Percentiles rank a stretch among this genome's conserved stretches.
Conservation (phyloP, 2,888 invertebrate species). For the Sarcophaga rosellei region DNA sequence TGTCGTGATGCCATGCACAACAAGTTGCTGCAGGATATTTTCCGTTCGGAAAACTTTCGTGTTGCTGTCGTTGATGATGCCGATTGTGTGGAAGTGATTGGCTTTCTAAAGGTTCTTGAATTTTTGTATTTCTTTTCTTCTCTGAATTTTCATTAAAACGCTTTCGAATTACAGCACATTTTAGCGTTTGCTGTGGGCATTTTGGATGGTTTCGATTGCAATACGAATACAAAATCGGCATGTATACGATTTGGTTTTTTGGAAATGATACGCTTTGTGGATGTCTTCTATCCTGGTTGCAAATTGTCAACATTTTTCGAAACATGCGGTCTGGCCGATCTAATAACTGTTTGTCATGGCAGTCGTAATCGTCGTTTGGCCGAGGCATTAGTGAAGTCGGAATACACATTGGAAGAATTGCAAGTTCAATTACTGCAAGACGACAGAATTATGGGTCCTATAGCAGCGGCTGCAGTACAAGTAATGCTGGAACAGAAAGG, state of each 20-base stretch:
- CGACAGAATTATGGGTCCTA: slow-evolving; percentile 98
- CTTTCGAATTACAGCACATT: slow-evolving; percentile 87
- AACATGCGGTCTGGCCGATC: slow-evolving; percentile 98
- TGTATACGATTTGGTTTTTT: slow-evolving; percentile 98
- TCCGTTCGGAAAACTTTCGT: slow-evolving; percentile 97
- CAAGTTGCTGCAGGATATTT: slow-evolving; percentile 91
- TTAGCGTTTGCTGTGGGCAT: slow-evolving; percentile 99
- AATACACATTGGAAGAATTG: slow-evolving; percentile 92
- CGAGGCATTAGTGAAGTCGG: slow-evolving; percentile 95
- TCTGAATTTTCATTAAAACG: not conserved
- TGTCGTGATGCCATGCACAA: slow-evolving; percentile 90
- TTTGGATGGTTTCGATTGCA: slow-evolving; percentile 96
- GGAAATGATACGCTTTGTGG: slow-evolving; percentile 99
- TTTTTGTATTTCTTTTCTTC: slow-evolving; percentile 81
- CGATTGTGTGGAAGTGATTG: slow-evolving; percentile 99
- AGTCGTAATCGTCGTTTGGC: slow-evolving; percentile 96
- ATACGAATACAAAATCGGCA: slow-evolving; percentile 99
- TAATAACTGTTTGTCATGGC: slow-evolving; percentile 99
- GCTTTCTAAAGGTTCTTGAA: slow-evolving; percentile 92
- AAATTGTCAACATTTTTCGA: slow-evolving; percentile 97
- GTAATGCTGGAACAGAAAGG: slow-evolving; percentile 93
- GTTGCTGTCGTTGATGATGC: slow-evolving; percentile 97
- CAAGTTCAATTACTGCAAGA: slow-evolving; percentile 98
- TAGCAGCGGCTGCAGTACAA: slow-evolving; percentile 98
- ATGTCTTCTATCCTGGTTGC: slow-evolving; percentile 95